Percentiles rank a stretch among this genome's conserved stretches.
These are phyloP conservation scores for Melinaea marsaeus DNA, from an alignment of 2,888 invertebrate species.

Conservation along the genomic window DNA sequence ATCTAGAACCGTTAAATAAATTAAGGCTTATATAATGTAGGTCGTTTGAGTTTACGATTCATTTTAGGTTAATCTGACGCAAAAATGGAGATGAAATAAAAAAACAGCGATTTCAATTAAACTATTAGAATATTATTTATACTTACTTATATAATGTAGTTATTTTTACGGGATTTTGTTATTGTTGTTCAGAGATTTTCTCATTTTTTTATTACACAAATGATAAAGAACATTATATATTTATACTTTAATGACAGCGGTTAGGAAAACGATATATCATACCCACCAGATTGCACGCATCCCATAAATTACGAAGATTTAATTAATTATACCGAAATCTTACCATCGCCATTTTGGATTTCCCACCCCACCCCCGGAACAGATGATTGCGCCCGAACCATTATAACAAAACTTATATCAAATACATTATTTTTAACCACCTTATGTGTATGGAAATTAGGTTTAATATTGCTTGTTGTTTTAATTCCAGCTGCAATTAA, in stretches of 20 bases:
- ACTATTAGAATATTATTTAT: no score
- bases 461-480: conserved; percentile 33
- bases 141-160: no score
- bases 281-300: conserved; percentile 59
- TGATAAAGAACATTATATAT: conserved; percentile 25
- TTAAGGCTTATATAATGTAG: neutral
- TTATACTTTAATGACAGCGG: conserved; percentile 47
- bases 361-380: conserved; percentile 70
- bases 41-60: neutral
- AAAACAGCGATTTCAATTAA: no score
- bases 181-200: neutral
- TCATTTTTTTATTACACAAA: neutral
- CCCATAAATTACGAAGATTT: conserved; percentile 76
- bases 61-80: neutral
- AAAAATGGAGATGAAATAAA: no score
- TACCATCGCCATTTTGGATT: conserved; percentile 73
- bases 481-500: conserved; percentile 37
- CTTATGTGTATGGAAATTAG: conserved; percentile 26
- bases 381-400: conserved; percentile 68
- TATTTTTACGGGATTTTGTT: neutral
- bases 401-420: conserved; percentile 36
- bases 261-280: conserved; percentile 68
- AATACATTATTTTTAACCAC: conserved; percentile 27
- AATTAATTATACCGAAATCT: conserved; percentile 76
- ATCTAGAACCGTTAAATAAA: conserved; percentile 25